phyloP scores from a whole-genome alignment of 2,888 invertebrate genomes.

The Tetrapedia diversipes region DNA sequence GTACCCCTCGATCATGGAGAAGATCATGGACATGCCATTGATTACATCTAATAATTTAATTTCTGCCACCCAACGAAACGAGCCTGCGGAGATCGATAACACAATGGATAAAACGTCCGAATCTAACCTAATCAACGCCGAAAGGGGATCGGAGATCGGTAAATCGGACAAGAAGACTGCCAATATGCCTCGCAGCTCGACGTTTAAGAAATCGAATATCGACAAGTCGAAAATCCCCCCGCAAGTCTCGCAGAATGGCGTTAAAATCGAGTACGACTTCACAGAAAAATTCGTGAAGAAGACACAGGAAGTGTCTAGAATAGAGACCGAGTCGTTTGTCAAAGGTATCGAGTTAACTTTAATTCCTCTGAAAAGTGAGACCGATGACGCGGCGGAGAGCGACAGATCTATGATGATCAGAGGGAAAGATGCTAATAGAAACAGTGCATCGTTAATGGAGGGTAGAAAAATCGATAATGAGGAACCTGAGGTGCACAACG shows the following conservation, averaged over 20 bases:
- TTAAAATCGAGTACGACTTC: constrained; percentile 42
- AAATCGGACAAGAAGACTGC: constrained; percentile 67
- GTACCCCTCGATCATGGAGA: constrained; percentile 67
- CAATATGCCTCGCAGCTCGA: constrained; percentile 70
- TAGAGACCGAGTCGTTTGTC: constrained; percentile 5
- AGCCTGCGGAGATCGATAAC: constrained; percentile 32
- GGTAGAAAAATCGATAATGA: constrained; percentile 50
- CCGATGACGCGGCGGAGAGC: constrained; percentile 69
- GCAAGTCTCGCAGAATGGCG: constrained; percentile 43
- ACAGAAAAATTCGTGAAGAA: constrained; percentile 33
- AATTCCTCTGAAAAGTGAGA: constrained; percentile 80
- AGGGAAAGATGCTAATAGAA: constrained; percentile 64
- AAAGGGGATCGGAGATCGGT: constrained; percentile 28
- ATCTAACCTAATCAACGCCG: constrained; percentile 6
- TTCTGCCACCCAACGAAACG: constrained; percentile 57
- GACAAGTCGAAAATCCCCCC: constrained; percentile 72
- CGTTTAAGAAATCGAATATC: constrained; percentile 75
- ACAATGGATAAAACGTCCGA: constrained; percentile 44
- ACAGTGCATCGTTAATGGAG: constrained; percentile 31
- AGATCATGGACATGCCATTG: constrained; percentile 80
- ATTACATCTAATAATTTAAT: constrained; percentile 77
- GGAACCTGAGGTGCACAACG: constrained; percentile 65
- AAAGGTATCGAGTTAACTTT: constrained; percentile 69
- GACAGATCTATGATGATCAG: constrained; percentile 51
- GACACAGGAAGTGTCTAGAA: too few species aligned